Conservation (phyloP, 2,888 invertebrate genomes). For the Drosophila niveifrons region DNA sequence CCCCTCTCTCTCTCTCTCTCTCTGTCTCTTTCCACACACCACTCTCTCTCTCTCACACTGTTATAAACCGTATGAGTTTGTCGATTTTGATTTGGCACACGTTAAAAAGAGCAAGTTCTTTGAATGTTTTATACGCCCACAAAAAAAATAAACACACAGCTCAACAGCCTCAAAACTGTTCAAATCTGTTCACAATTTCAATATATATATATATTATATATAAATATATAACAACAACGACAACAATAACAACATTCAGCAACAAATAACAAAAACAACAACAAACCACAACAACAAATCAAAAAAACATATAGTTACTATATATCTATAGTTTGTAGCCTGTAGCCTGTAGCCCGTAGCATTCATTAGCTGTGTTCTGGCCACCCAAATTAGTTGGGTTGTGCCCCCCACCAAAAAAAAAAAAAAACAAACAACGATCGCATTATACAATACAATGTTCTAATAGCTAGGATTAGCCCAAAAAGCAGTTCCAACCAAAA, state of each 20-base stretch:
- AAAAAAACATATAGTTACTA: conserved; percentile 16
- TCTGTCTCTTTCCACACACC: background rate
- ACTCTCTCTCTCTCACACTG: background rate
- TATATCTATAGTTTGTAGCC: conserved; percentile 38
- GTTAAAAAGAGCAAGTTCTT: conserved; percentile 47
- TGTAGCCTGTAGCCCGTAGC: conserved; percentile 44
- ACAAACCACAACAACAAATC: background rate
- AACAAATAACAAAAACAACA: background rate
- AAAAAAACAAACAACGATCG: conserved; percentile 3
- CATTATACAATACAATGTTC: conserved; percentile 1
- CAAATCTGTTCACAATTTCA: conserved; percentile 40
- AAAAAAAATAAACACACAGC: conserved; percentile 38
- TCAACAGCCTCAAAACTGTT: conserved; percentile 17
- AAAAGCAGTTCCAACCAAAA: conserved; percentile 25
- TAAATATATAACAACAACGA: background rate
- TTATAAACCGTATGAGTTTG: conserved; percentile 19
- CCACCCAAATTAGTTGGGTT: conserved; percentile 54
- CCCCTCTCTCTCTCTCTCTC: conserved; percentile 11
- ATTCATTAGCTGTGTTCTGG: conserved; percentile 29
- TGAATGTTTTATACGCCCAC: conserved; percentile 43
- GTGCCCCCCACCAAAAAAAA: too few species aligned
- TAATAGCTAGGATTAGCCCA: conserved; percentile 13
- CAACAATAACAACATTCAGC: conserved; percentile 2
- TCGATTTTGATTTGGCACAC: conserved; percentile 48
- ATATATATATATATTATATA: background rate